Evolutionary conservation across 2,797 vertebrate species (phyloP), one percentile per base, ranked within the genome.

Genomic region (Austrolebias charrua): DNA sequence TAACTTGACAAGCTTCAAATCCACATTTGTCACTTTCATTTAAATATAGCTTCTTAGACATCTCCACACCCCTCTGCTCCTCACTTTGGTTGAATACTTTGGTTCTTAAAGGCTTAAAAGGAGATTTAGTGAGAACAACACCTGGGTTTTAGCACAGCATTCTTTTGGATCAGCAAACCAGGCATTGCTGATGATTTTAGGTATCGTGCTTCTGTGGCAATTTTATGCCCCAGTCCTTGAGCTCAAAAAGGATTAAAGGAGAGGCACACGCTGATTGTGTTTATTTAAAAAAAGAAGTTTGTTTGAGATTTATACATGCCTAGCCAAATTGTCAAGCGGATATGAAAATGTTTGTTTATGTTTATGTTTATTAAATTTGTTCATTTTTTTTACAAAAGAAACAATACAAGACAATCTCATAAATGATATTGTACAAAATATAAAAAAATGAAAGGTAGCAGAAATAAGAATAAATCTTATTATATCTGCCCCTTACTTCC

Each of bases 101-200:
- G 47, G 10, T 62, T 65, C 75, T 76, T 73, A 73, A 69, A 73
- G 53, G 73, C 73, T 80, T 82, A 38, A 44, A 10, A 16, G 28
- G n/a, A 56, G 75, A 42, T 73, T 86, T 79, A 62, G 29, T 55
- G 69, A 71, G 62, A 76, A 73, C 71, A 80, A 69, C 69, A 75
- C 48, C 38, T 73, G 52, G 54, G 48, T 73, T 84, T 76, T 20
- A 73, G 63, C 16, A 24, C 52, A 47, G 63, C 48, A 60, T 71
- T 76, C 57, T 62, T 61, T 51, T 60, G 53, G 63, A 73, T 83
- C 60, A 73, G 69, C 67, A 66, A 57, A 63, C 69, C 60, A 65
- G 73, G 56, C 50, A 4, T 50, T 35, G 42, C 57, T 60, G 63
- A 57, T 15, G 3, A 54, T 65, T 55, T 5, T 51, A 62, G 56